phyloP scores from a whole-genome alignment of 2,888 invertebrate genomes.

The Vanessa cardui region DNA sequence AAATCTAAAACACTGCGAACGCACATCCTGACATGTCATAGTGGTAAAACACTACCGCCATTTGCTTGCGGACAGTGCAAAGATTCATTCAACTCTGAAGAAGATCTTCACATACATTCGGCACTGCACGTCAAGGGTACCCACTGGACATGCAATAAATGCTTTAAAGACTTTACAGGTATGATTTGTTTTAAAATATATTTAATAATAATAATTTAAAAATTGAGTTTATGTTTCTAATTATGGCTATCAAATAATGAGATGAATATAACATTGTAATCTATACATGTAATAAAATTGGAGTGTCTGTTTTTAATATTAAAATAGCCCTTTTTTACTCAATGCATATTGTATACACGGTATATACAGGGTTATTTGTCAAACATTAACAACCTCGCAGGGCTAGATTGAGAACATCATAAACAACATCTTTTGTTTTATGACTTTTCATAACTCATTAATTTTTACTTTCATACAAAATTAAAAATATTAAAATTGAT shows the following conservation, averaged over 20 bases:
- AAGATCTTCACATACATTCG: constrained; percentile 75
- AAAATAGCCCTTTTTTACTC: no score
- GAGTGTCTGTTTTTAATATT: no score
- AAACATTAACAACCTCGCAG: no score
- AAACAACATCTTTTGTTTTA: no score
- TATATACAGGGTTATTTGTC: no score
- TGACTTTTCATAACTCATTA: no score
- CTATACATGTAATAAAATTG: no score
- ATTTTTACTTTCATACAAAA: no score
- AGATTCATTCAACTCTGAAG: constrained; percentile 68
- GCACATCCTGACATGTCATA: constrained; percentile 54
- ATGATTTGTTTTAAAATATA: constrained; percentile 39
- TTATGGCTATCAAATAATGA: neutral
- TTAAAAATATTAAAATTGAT: no score
- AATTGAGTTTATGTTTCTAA: neutral
- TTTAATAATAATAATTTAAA: neutral
- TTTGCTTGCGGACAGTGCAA: constrained; percentile 70
- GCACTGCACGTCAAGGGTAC: constrained; percentile 67
- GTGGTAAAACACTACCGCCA: constrained; percentile 32
- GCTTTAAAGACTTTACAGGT: constrained; percentile 79
- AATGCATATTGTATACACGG: no score
- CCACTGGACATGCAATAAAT: constrained; percentile 70
- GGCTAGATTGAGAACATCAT: no score
- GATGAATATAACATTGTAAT: no score
- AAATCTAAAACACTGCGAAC: constrained; percentile 50